Evolutionary conservation across 2,113 vertebrate genomes (phyloP).

Genomic region (Podilymbus podiceps): DNA sequence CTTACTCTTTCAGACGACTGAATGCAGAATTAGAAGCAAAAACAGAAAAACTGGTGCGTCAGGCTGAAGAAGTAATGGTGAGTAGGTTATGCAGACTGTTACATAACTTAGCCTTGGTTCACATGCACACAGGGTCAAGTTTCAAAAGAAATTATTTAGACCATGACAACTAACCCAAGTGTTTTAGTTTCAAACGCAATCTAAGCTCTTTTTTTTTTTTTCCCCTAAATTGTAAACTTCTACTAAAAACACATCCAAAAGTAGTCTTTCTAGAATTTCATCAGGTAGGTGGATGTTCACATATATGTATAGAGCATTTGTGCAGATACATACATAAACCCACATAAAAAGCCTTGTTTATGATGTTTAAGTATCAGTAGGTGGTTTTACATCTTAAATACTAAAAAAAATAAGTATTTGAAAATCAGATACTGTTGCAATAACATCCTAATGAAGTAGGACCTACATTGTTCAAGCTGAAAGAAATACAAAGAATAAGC

Average conservation of each 20-base stretch:
- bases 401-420: not conserved
- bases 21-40: constrained; percentile 95
- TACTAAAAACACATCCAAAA: not conserved
- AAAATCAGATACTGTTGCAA: not conserved
- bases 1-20: constrained; percentile 76
- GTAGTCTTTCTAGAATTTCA: not conserved
- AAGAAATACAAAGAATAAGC: not conserved
- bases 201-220: not conserved
- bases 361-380: not conserved
- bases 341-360: not conserved
- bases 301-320: not conserved
- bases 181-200: not conserved
- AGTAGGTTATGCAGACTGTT: constrained; percentile 45
- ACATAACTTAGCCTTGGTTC: not conserved
- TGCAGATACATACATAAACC: not conserved
- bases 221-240: not conserved
- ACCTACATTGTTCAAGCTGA: not conserved
- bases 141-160: not conserved
- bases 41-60: constrained; percentile 83
- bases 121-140: not conserved
- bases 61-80: constrained; percentile 91
- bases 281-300: not conserved
- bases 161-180: not conserved
- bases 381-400: not conserved
- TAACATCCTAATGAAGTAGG: not conserved